Evolutionary conservation across 2,888 invertebrate species (phyloP).

Genomic region (Ceratothoa steindachneri): DNA sequence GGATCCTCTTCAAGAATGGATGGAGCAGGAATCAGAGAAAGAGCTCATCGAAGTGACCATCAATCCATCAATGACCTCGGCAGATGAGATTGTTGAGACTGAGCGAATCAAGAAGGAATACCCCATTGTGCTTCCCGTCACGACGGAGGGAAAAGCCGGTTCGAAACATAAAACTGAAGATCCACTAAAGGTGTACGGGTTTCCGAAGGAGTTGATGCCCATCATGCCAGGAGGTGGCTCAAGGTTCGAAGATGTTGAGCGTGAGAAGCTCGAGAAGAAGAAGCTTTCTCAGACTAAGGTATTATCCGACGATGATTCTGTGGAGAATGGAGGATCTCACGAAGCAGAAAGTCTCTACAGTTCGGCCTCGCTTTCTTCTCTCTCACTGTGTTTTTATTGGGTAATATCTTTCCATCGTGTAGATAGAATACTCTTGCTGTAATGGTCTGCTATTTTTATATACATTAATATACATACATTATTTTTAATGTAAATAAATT

Average conservation of each 20-base stretch:
- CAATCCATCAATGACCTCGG: neutral
- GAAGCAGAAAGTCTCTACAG: neutral
- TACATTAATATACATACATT: neutral
- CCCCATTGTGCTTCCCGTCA: neutral
- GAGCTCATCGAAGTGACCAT: no score
- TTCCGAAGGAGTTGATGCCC: constrained; percentile 19
- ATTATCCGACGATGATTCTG: neutral
- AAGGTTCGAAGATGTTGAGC: constrained; percentile 20
- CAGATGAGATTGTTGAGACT: neutral
- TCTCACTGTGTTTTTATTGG: constrained; percentile 5
- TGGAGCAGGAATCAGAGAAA: no score
- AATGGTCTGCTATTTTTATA: neutral
- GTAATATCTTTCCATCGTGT: neutral
- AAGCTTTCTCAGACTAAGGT: constrained; percentile 20
- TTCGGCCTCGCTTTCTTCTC: neutral
- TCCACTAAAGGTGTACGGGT: neutral
- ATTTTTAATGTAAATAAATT: neutral
- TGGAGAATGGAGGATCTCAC: neutral
- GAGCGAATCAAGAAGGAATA: neutral
- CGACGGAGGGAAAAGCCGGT: neutral
- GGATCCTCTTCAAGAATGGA: no score
- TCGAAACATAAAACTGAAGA: constrained; percentile 4
- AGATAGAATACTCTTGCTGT: constrained; percentile 4
- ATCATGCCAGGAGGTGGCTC: constrained; percentile 22
- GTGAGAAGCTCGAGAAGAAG: constrained; percentile 22